A percentile compares a stretch with the other conserved stretches of the same genome.
These are phyloP conservation scores for Geococcyx californianus DNA, from an alignment of 2,113 vertebrate genomes.

Conservation along the genomic window DNA sequence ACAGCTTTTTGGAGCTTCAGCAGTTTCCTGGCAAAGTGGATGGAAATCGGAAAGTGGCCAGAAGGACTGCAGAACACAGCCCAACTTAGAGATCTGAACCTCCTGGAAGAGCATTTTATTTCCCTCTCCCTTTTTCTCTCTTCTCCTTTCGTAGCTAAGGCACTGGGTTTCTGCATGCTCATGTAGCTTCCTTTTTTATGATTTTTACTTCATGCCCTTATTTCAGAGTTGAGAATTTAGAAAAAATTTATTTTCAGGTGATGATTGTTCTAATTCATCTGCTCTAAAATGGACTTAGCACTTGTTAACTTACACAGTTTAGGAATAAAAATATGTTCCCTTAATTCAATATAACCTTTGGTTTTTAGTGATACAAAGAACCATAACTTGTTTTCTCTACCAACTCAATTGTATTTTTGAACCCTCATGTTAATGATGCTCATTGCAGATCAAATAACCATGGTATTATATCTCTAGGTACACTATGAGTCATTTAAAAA, in stretches of 20 bases:
- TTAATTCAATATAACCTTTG: not conserved
- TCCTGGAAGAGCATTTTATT: not conserved
- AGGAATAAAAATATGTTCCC: not conserved
- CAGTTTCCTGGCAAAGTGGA: constrained; percentile 76
- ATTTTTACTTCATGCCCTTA: not conserved
- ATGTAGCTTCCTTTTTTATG: not conserved
- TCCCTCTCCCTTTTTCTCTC: not conserved
- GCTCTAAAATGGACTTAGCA: not conserved
- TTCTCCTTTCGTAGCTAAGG: not conserved
- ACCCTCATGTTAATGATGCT: not conserved
- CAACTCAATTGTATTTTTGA: not conserved
- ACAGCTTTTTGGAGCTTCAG: constrained; percentile 76
- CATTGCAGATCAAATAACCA: not conserved
- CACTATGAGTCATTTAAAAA: not conserved
- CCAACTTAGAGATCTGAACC: not conserved
- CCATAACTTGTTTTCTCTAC: not conserved
- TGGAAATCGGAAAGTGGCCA: constrained; percentile 84
- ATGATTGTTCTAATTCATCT: not conserved
- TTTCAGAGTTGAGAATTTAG: not conserved
- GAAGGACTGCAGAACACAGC: constrained; percentile 76
- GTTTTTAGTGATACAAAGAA: not conserved
- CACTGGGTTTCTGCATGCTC: not conserved
- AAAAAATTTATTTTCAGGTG: not conserved
- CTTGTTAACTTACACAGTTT: not conserved
- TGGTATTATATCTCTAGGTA: not conserved